Evolutionary conservation across 2,888 invertebrate genomes (phyloP).

Genomic region (Coelopa pilipes): DNA sequence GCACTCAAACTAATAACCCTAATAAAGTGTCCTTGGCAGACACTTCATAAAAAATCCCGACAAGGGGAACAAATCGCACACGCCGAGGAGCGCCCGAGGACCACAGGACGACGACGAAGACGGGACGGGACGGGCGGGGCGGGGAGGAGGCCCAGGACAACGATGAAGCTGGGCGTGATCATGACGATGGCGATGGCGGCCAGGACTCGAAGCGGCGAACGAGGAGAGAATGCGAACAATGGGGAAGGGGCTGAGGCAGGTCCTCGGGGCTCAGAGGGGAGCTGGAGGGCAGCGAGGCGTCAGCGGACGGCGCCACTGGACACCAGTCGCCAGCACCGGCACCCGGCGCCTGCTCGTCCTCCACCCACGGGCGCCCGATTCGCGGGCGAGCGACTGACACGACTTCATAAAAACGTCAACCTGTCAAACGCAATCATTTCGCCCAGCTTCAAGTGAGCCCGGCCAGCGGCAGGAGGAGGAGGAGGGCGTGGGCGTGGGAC

Average conservation of each 20-base stretch:
- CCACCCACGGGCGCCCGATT: background rate
- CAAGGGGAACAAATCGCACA: conserved; percentile 34
- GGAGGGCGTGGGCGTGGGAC: background rate
- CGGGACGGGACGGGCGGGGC: background rate
- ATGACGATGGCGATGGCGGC: background rate
- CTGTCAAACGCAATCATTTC: conserved; percentile 42
- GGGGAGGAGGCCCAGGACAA: background rate
- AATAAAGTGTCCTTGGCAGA: conserved; percentile 58
- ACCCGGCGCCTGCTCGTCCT: no score
- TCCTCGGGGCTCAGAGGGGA: no score
- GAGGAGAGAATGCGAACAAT: background rate
- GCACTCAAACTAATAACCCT: conserved; percentile 65
- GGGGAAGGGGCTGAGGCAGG: no score
- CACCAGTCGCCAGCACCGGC: no score
- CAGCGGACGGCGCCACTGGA: no score
- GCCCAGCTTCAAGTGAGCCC: background rate
- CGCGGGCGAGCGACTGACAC: conserved; percentile 29
- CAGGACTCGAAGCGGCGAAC: background rate
- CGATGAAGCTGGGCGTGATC: background rate
- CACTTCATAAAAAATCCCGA: conserved; percentile 51
- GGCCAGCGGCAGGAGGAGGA: background rate
- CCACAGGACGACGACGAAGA: background rate
- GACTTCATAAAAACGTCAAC: conserved; percentile 45
- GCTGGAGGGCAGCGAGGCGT: no score
- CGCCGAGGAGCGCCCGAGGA: background rate